A percentile compares a stretch with the other conserved stretches of the same genome.
phyloP scores from a whole-genome alignment of 2,888 invertebrate species.

The Synergus umbraculus region DNA sequence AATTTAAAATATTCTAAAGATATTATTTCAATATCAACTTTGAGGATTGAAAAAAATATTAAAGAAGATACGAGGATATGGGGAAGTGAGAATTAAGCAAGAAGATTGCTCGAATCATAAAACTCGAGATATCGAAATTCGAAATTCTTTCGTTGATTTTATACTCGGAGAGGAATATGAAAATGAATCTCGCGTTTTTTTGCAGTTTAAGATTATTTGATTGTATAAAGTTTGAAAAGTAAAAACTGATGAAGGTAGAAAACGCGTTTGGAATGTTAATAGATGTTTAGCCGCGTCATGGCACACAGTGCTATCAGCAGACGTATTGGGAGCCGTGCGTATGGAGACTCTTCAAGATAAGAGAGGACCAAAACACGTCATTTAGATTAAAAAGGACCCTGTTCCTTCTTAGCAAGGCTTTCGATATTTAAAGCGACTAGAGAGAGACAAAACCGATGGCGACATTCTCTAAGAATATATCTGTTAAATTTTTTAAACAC shows the following conservation, averaged over 20 bases:
- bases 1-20: too few species aligned
- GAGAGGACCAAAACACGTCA: constrained; percentile 64
- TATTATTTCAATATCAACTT: too few species aligned
- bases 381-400: constrained; percentile 62
- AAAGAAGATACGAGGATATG: not conserved
- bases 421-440: constrained; percentile 41
- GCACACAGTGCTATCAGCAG: constrained; percentile 46
- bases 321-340: constrained; percentile 53
- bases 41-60: not conserved
- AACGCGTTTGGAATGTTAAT: constrained; percentile 52
- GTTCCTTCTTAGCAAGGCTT: constrained; percentile 40
- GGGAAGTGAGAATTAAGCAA: not conserved
- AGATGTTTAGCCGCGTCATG: constrained; percentile 48
- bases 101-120: not conserved
- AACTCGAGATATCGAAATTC: not conserved
- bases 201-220: not conserved
- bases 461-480: constrained; percentile 37
- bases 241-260: constrained; percentile 8
- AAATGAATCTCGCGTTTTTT: not conserved
- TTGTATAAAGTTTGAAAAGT: constrained; percentile 28
- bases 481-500: constrained; percentile 34
- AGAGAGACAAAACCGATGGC: constrained; percentile 42
- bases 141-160: not conserved
- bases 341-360: constrained; percentile 63
- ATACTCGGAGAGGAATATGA: not conserved